Evolutionary conservation across 1,140 invertebrate genomes (phyloP).

Genomic region (Macrobrachium rosenbergii): DNA sequence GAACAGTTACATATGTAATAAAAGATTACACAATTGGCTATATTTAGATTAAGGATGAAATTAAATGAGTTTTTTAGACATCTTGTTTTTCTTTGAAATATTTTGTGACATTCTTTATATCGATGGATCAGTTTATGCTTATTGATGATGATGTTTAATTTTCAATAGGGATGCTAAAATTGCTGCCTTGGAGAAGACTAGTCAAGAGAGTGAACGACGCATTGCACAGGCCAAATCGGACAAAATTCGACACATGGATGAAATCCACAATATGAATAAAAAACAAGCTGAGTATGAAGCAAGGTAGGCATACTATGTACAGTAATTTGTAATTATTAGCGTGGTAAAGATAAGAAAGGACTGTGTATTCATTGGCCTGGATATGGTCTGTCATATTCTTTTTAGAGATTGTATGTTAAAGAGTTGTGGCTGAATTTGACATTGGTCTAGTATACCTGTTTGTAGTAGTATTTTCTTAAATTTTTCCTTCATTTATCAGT

Average conservation of each 20-base stretch:
- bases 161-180: slow-evolving; percentile 80
- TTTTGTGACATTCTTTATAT: background rate
- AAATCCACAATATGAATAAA: slow-evolving; percentile 83
- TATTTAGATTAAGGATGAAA: too few relatives aligned
- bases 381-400: too few relatives aligned
- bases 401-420: too few relatives aligned
- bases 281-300: slow-evolving; percentile 87
- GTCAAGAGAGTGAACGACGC: slow-evolving; percentile 87
- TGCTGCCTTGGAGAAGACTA: slow-evolving; percentile 86
- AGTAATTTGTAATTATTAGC: background rate
- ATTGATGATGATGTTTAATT: background rate
- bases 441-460: too few relatives aligned
- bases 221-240: slow-evolving; percentile 88
- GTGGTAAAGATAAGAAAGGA: background rate
- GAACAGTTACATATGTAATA: too few relatives aligned
- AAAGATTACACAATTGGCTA: too few relatives aligned
- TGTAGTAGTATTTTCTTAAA: background rate
- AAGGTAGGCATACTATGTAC: slow-evolving; percentile 71
- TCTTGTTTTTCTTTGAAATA: slow-evolving; percentile 66
- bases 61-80: too few relatives aligned
- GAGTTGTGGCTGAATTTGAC: too few relatives aligned
- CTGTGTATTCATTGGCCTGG: background rate
- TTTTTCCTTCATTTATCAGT: background rate
- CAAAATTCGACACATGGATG: slow-evolving; percentile 85
- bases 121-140: too few relatives aligned